Percentiles rank a stretch among this genome's conserved stretches.
Evolutionary conservation across 2,888 invertebrate species (phyloP).

Genomic region (Yponomeuta plumbellus): DNA sequence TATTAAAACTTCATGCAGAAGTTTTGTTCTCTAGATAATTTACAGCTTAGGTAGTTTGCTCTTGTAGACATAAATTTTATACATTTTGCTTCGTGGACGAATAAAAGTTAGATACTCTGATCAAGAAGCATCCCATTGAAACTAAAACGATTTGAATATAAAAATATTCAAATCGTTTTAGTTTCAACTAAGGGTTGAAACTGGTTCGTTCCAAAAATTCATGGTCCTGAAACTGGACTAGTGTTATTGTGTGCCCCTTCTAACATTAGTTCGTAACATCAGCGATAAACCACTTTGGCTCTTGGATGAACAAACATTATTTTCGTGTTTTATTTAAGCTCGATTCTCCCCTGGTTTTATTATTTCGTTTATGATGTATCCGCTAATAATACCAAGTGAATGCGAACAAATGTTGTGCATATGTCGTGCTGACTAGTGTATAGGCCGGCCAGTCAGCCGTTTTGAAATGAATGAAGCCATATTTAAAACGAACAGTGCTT

Average conservation of each 20-base stretch:
- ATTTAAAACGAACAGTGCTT: neutral
- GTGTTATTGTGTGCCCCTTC: neutral
- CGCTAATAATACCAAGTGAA: neutral
- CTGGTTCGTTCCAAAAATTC: neutral
- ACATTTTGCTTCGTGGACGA: too few species aligned
- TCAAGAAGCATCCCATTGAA: too few species aligned
- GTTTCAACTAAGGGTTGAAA: neutral
- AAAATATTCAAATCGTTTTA: neutral
- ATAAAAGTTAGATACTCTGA: too few species aligned
- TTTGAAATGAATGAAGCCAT: neutral
- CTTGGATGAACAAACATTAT: too few species aligned
- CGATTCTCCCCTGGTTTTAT: neutral
- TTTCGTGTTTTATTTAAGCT: neutral
- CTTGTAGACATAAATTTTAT: too few species aligned
- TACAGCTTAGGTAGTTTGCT: too few species aligned
- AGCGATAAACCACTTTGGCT: too few species aligned
- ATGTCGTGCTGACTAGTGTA: neutral
- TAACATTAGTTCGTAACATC: neutral
- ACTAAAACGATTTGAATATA: too few species aligned
- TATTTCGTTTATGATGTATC: neutral
- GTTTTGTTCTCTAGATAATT: too few species aligned
- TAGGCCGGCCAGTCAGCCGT: neutral
- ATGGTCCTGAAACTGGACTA: neutral
- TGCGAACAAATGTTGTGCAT: neutral
- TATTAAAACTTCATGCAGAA: too few species aligned